phyloP scores from a whole-genome alignment of 1,140 invertebrate genomes.

The Musca vetustissima region DNA sequence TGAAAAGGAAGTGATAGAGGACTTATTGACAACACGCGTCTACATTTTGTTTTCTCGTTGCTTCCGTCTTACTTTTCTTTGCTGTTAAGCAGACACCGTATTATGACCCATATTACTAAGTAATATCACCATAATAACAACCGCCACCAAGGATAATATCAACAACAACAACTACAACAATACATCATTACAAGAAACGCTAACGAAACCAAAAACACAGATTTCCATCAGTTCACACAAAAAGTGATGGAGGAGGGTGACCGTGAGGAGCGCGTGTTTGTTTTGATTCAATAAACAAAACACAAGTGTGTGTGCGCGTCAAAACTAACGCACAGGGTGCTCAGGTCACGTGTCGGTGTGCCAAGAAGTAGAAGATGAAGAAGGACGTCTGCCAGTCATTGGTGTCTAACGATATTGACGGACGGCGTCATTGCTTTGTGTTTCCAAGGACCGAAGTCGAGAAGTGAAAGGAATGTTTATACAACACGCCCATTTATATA shows the following conservation, averaged over 20 bases:
- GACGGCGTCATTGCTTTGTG: no score
- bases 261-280: not conserved
- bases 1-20: constrained; percentile 56
- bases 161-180: not conserved
- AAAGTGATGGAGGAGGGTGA: not conserved
- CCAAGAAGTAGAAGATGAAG: not conserved
- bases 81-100: no score
- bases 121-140: no score
- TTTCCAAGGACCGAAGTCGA: not conserved
- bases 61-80: not conserved
- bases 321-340: constrained; percentile 26
- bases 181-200: no score
- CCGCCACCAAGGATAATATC: not conserved
- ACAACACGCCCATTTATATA: constrained; percentile 13
- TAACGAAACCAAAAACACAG: no score
- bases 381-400: no score
- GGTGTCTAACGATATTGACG: no score
- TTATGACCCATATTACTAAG: no score
- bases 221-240: no score
- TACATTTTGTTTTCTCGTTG: constrained; percentile 16
- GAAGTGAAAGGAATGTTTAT: not conserved
- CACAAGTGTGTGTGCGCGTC: constrained; percentile 2
- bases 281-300: constrained; percentile 7
- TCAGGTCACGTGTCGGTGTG: constrained; percentile 10
- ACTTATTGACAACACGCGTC: constrained; percentile 55